Conservation (phyloP, 35 echinoderm and acorn worm genomes). For the Apostichopus californicus region DNA sequence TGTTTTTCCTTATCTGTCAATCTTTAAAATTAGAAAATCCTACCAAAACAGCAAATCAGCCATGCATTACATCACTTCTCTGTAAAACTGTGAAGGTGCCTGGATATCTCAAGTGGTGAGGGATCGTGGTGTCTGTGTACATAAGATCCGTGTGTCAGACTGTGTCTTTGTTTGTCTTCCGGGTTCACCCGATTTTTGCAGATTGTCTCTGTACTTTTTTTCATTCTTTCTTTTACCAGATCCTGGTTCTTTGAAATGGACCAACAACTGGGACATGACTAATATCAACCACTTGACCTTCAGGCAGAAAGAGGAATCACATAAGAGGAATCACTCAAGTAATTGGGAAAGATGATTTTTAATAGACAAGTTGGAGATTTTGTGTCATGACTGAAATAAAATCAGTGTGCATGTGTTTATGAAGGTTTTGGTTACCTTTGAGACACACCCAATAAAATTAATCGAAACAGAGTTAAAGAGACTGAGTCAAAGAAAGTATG, state of each 20-base stretch:
- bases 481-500: no score
- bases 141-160: constrained; percentile 6
- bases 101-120: constrained; percentile 3
- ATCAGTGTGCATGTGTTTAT: background rate
- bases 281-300: constrained; percentile 1
- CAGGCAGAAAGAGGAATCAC: background rate
- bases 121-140: background rate
- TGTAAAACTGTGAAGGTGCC: background rate
- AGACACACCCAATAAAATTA: no score
- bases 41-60: background rate
- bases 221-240: background rate
- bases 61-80: background rate
- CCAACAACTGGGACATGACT: background rate
- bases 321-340: background rate
- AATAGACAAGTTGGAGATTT: background rate
- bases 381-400: background rate
- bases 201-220: constrained; percentile 19
- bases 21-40: background rate
- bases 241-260: constrained; percentile 33
- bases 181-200: constrained; percentile 2
- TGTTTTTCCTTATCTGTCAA: background rate
- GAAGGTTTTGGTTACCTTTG: no score
- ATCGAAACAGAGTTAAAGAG: no score
- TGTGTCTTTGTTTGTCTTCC: constrained; percentile 10
- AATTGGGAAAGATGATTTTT: background rate